Evolutionary conservation across 2,888 invertebrate genomes (phyloP), one percentile per base, ranked within the genome.

Genomic region (Polyommatus icarus): DNA sequence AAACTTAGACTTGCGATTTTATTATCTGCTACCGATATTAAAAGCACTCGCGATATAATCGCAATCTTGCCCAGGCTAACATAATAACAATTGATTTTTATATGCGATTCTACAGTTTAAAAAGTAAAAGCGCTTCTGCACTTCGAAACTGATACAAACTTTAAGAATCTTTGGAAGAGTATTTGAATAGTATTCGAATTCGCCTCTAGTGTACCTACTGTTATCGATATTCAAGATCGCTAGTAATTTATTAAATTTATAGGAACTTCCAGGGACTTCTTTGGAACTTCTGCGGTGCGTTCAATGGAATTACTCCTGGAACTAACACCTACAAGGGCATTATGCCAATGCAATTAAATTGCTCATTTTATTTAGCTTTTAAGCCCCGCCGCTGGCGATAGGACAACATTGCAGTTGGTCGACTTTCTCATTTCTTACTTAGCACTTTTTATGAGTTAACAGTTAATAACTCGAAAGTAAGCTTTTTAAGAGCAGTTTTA

Each of bases 191-290:
- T n/a, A 54, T 54, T 54, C 54, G 54, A 54, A 18, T 54, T 73
- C 50, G 24, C 15, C 36, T 12, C 46, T 46, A 73, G 50, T 73
- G 24, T 61, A 61, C n/a, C n/a, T n/a, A n/a, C 61, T 61, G 46
- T 46, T 73, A 50, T 73, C 50, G 73, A 73, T 73, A 73, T 73
- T 24, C 73, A 20, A 72, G 73, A 29, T 54, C 15, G 50, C 50
- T 29, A 54, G 50, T 75, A 75, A 75, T 50, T 54, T 75, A 75
- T 75, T 75, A 54, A 75, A 75, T 75, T 50, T 50, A 75, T 29
- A 29, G 50, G 75, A 50, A 75, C 7, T 75, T 50, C 29, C 15
- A 24, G 46, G 54, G 54, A 75, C 75, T 75, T 75, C 54, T 75
- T 75, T 46, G 8, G 29, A 54, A 75, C 29, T 75, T 29, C 75